phyloP scores from a whole-genome alignment of 1,140 invertebrate genomes.

The Orchestia grillus region DNA sequence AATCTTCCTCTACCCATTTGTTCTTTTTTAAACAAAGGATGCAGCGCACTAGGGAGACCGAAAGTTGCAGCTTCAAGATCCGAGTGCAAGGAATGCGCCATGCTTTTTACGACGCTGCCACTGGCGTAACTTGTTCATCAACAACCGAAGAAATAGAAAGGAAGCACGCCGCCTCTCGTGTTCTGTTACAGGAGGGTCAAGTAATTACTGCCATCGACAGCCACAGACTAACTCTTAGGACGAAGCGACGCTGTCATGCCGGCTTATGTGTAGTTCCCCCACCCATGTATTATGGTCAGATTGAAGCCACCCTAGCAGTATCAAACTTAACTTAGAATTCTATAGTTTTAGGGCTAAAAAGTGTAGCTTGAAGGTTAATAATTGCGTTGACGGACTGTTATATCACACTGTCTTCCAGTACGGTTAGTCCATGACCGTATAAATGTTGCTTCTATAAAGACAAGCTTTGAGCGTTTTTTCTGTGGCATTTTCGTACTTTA shows the following conservation, averaged over 20 bases:
- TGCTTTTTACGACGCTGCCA: background rate
- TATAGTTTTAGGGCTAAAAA: too few species aligned
- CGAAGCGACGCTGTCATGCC: background rate
- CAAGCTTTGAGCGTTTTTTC: background rate
- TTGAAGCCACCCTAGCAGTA: background rate
- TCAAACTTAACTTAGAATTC: background rate
- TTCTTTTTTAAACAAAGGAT: background rate
- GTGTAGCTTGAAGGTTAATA: too few species aligned
- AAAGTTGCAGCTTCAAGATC: background rate
- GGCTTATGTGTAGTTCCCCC: background rate
- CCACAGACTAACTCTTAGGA: background rate
- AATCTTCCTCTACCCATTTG: background rate
- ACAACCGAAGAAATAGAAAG: background rate
- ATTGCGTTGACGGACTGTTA: background rate
- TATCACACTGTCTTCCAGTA: background rate
- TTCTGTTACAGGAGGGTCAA: background rate
- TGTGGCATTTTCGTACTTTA: background rate
- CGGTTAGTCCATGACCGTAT: background rate
- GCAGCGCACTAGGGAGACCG: background rate
- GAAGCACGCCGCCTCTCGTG: background rate
- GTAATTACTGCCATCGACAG: background rate
- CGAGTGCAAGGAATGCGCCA: background rate
- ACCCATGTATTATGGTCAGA: background rate
- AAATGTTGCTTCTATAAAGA: background rate
- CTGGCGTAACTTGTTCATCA: background rate